These are phyloP conservation scores for Lasioglossum villosulum DNA, from an alignment of 2,888 invertebrate genomes.

Conservation along the genomic window DNA sequence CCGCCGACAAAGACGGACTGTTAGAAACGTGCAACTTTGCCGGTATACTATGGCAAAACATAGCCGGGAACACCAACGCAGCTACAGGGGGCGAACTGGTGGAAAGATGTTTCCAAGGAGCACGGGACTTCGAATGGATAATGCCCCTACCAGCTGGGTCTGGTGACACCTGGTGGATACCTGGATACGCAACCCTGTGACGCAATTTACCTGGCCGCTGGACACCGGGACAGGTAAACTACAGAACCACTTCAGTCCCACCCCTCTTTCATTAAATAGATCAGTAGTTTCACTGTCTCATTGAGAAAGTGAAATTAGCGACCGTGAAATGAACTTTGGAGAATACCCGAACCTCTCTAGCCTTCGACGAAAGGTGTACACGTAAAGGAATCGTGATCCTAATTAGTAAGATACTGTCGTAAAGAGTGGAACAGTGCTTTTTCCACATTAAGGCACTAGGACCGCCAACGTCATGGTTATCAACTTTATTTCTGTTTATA, in stretches of 20 bases:
- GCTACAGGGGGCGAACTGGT: constrained; percentile 14
- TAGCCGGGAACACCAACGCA: constrained; percentile 33
- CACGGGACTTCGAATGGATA: constrained; percentile 60
- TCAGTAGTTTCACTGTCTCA: not conserved
- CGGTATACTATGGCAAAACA: constrained; percentile 63
- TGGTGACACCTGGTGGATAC: constrained; percentile 71
- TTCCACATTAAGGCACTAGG: no score
- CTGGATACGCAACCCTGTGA: constrained; percentile 74
- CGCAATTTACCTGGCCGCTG: constrained; percentile 69
- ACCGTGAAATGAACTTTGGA: not conserved
- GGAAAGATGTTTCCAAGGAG: constrained; percentile 32
- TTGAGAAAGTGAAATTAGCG: not conserved
- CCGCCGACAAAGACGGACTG: constrained; percentile 72
- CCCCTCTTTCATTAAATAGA: constrained; percentile 45
- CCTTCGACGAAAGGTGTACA: not conserved
- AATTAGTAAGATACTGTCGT: not conserved
- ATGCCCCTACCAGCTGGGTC: constrained; percentile 48
- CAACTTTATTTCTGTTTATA: no score
- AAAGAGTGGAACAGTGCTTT: no score
- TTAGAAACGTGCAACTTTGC: constrained; percentile 66
- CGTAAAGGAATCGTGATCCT: not conserved
- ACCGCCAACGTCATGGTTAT: no score
- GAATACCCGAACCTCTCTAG: not conserved
- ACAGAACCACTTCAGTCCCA: constrained; percentile 33
- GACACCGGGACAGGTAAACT: constrained; percentile 14